Conservation (phyloP, 2,797 vertebrate genomes). For the Aselliscus stoliczkanus region DNA sequence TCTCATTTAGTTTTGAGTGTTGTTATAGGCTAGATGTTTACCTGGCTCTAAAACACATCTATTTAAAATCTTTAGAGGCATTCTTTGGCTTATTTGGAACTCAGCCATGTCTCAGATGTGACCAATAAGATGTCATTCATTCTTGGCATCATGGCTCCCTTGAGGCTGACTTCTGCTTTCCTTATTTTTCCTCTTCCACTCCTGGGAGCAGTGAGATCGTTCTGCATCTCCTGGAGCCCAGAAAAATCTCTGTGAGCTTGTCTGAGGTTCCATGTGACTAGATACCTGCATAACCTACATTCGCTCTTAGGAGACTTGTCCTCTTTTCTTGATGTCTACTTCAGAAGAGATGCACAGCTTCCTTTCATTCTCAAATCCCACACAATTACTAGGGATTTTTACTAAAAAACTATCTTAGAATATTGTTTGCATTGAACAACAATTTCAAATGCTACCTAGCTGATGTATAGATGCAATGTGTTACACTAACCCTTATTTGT, state of each 20-base stretch:
- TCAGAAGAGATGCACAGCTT: not conserved
- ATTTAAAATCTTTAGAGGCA: not conserved
- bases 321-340: not conserved
- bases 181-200: not conserved
- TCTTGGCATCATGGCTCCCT: not conserved
- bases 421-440: not conserved
- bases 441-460: not conserved
- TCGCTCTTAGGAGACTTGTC: not conserved
- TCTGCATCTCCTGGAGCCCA: not conserved
- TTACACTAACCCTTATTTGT: not conserved
- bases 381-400: not conserved
- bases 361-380: not conserved
- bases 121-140: not conserved
- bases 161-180: not conserved
- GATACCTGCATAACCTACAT: not conserved
- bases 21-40: not conserved
- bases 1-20: not conserved
- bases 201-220: not conserved
- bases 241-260: not conserved
- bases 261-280: not conserved
- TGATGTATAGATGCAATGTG: not conserved
- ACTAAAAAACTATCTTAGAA: not conserved
- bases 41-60: not conserved
- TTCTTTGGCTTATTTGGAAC: not conserved
- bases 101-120: not conserved